Evolutionary conservation across 2,113 vertebrate genomes (phyloP), one percentile per base, ranked within the genome.

Genomic region (Drymodes brunneopygia): DNA sequence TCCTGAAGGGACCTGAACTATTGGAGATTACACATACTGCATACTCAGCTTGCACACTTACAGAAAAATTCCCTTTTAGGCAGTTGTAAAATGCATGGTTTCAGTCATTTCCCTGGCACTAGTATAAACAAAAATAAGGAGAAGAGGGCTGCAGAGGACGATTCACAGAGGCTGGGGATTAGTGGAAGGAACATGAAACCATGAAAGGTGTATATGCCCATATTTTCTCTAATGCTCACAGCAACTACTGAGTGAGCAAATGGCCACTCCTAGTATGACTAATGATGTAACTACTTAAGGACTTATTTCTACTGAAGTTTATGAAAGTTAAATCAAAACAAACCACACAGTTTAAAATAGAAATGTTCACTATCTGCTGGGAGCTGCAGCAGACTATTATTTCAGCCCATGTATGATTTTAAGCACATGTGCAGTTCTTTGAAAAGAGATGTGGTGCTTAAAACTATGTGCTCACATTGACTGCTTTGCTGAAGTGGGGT

Each of bases 241-340:
- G 77, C 64, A 77, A 58, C 66, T 47, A 60, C 56, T 8, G 1
- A 69, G 67, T 66, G 48, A 86, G 89, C 54, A 71, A 71, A 79
- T 64, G 84, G 70, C 77, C 77, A 57, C 84, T 94, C 77, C 88
- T 64, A 48, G n/a, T 31, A 44, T 96, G 88, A 94, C 73, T 95
- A 81, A 94, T 47, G 50, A 21, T 79, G 38, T 61, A 82, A 87
- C 74, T 77, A 79, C 78, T 78, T 78, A 54, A 74, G 51, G 65
- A 71, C 60, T 79, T 89, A 36, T 15, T 95, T 79, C 65, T 53
- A 71, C 54, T 62, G 48, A 66, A 92, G 42, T 91, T 94, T 53
- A 38, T 57, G 57, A 89, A 91, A 91, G 35, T 71, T 61, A 91
- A 50, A 91, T 72, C 73, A 89, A 91, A 95, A 71, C 58, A 91